Percentiles rank a stretch among this genome's conserved stretches.
Evolutionary conservation across 2,113 vertebrate species (phyloP).

Genomic region (Tonatia bakeri): DNA sequence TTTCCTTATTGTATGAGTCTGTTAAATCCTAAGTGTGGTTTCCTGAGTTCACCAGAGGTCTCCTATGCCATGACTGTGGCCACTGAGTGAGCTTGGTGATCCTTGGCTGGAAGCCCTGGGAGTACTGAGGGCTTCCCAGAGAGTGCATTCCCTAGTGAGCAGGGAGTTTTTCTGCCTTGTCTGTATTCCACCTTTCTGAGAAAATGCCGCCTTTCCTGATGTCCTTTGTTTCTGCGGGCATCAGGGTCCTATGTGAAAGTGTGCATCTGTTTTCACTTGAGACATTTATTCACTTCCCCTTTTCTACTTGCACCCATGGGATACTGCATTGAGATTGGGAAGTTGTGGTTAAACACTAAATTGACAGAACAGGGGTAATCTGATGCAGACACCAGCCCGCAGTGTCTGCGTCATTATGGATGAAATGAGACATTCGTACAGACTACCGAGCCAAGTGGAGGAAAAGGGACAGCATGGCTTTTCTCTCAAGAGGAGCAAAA

Average conservation of each 20-base stretch:
- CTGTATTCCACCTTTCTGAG: background rate
- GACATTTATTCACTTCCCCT: background rate
- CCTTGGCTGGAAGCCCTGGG: background rate
- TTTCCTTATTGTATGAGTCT: background rate
- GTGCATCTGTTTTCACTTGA: background rate
- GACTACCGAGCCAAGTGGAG: too few relatives aligned
- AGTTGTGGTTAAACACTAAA: background rate
- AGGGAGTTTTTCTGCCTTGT: background rate
- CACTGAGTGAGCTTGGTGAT: background rate
- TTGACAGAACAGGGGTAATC: background rate
- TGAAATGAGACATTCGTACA: too few relatives aligned
- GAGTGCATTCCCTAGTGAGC: rapidly evolving
- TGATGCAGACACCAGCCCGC: too few relatives aligned
- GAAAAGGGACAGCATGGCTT: too few relatives aligned
- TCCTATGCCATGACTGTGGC: background rate
- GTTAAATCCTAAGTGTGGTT: background rate
- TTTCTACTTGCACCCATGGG: background rate
- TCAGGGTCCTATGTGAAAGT: background rate
- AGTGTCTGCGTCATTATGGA: too few relatives aligned
- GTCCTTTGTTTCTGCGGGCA: background rate
- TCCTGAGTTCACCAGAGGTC: background rate
- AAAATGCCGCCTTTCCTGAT: background rate
- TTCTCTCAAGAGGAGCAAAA: too few relatives aligned
- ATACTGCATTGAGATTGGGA: background rate
- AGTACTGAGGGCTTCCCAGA: background rate